A percentile compares a stretch with the other conserved stretches of the same genome.
Conservation (phyloP, 2,113 vertebrate genomes). For the Columba janthina region DNA sequence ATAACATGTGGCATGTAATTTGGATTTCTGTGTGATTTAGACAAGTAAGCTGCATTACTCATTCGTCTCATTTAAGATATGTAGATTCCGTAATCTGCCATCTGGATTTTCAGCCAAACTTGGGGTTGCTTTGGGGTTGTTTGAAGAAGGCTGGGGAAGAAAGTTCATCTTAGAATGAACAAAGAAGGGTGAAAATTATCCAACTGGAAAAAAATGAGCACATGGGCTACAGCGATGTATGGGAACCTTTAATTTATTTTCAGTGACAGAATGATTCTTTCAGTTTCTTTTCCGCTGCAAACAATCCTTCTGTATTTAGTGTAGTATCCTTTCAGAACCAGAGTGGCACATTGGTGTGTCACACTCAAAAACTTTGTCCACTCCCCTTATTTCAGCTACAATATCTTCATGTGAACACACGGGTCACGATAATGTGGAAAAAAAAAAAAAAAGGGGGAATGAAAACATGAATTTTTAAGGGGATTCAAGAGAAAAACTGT, state of each 20-base stretch:
- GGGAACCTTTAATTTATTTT: background rate
- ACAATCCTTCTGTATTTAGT: background rate
- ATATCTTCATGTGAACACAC: background rate
- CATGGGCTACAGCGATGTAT: background rate
- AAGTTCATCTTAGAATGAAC: background rate
- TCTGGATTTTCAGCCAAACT: constrained; percentile 4
- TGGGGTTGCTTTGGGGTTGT: background rate
- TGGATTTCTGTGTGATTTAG: constrained; percentile 50
- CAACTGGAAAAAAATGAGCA: background rate
- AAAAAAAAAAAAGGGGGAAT: background rate
- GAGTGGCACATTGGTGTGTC: background rate
- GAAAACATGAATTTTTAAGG: background rate
- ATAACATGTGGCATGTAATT: constrained; percentile 54
- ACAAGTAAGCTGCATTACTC: constrained; percentile 49
- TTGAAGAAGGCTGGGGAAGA: background rate
- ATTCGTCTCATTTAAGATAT: constrained; percentile 38
- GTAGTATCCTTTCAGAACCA: background rate
- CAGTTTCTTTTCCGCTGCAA: background rate
- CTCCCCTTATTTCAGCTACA: background rate
- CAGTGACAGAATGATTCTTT: background rate
- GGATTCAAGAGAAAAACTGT: background rate
- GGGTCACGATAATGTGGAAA: background rate
- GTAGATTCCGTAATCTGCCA: constrained; percentile 28
- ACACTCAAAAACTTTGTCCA: background rate
- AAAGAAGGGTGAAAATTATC: background rate